Evolutionary conservation across 1,140 invertebrate genomes (phyloP), one percentile per base, ranked within the genome.

Genomic region (Drosophila equinoxialis): DNA sequence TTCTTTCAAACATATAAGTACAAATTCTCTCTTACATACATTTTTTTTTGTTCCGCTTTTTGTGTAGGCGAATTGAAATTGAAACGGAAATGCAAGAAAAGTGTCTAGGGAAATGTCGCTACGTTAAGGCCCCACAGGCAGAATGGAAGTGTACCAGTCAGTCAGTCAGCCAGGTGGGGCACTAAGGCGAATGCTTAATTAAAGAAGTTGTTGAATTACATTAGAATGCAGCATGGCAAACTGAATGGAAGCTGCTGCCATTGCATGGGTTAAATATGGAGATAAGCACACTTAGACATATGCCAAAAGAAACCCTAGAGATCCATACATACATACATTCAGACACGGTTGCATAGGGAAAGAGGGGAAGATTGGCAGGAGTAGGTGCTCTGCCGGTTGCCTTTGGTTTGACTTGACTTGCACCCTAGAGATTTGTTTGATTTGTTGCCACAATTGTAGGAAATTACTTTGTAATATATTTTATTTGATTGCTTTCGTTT

Each of bases 381-480:
- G 39, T 26, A 17, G 35, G 39, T 67, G 59, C 37, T 58, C 39
- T 67, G 55, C 41, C 60, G 65, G 75, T 77, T 77, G 77, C 78
- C 67, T 81, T 78, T 65, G 69, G 70, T 66, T 78, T 68, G 72
- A 75, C 78, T 71, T 72, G 62, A 23, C 45, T 51, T 70, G 57
- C 61, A 68, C 83, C 79, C 83, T 37, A 42, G 79, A 74, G 83
- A 68, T 73, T 68, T 58, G 45, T 74, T 82, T 86, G 82, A 86
- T 86, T 86, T 86, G 82, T 82, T 79, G 63, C 64, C 68, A 74
- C 71, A 79, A 76, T 86, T 79, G 71, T 66, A 65, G 23, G 65
- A 76, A 81, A 69, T 86, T 79, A 85, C 82, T 78, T 72, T 68
- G 71, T 78, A 85, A 86, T 85, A 79, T 63, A 74, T 63, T 66